Conservation (phyloP, 2,113 vertebrate species). For the Hypomesus transpacificus region DNA sequence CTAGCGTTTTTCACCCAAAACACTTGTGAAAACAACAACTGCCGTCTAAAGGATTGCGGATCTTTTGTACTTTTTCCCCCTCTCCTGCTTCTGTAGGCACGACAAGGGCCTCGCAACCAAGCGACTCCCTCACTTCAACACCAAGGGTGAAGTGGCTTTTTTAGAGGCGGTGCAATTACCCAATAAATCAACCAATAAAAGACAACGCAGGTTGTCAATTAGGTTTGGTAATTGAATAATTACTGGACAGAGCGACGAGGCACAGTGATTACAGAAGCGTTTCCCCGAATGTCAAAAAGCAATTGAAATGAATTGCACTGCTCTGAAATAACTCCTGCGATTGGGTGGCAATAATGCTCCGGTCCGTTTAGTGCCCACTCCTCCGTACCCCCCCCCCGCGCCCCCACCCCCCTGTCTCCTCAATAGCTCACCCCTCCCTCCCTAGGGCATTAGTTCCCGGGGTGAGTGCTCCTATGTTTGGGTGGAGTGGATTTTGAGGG, state of each 20-base stretch:
- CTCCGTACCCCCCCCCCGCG: background rate
- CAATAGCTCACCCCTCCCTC: background rate
- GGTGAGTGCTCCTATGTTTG: background rate
- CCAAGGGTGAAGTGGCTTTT: constrained; percentile 83
- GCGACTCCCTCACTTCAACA: constrained; percentile 37
- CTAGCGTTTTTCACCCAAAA: too few relatives aligned
- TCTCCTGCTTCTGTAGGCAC: constrained; percentile 23
- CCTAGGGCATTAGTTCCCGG: background rate
- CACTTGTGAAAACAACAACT: constrained; percentile 30
- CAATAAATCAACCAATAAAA: constrained; percentile 86
- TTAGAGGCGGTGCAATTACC: constrained; percentile 84
- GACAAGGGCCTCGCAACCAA: constrained; percentile 30
- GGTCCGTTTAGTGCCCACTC: constrained; percentile 67
- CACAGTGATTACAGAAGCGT: constrained; percentile 81
- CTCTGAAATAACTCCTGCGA: constrained; percentile 82
- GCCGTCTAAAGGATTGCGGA: constrained; percentile 36
- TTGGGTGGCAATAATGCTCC: constrained; percentile 81
- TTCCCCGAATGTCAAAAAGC: constrained; percentile 95
- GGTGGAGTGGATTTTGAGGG: background rate
- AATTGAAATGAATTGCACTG: constrained; percentile 92
- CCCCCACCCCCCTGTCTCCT: background rate
- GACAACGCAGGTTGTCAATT: constrained; percentile 83
- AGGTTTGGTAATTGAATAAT: constrained; percentile 94
- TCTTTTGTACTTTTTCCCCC: constrained; percentile 11
- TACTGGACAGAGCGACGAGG: constrained; percentile 82